These are phyloP conservation scores for Hyperoplus lanceolatus DNA, from an alignment of 2,797 vertebrate genomes.

Conservation along the genomic window DNA sequence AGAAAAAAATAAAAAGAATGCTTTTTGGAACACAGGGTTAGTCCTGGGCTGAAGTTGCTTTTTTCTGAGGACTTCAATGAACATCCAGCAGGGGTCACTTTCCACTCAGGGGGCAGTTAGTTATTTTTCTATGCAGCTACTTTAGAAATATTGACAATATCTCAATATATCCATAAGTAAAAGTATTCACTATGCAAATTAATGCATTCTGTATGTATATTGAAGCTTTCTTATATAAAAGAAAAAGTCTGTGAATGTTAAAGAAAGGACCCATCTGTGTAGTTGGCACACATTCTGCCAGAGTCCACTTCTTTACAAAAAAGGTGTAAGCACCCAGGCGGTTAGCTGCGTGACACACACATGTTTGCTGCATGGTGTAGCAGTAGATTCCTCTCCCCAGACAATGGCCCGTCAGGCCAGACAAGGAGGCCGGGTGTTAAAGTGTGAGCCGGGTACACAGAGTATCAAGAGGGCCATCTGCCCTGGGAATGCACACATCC, in stretches of 20 bases:
- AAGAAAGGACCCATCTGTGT: conserved; percentile 57
- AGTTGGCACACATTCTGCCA: conserved; percentile 55
- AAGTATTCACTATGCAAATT: conserved; percentile 16
- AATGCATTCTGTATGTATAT: conserved; percentile 1
- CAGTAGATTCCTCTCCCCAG: conserved; percentile 66
- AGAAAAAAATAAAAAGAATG: too few relatives aligned
- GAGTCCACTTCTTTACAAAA: conserved; percentile 49
- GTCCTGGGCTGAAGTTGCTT: neutral
- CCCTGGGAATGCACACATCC: conserved; percentile 82
- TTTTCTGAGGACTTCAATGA: neutral
- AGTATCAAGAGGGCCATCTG: conserved; percentile 84
- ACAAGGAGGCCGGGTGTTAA: conserved; percentile 79
- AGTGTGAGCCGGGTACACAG: conserved; percentile 78
- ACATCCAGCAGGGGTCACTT: neutral
- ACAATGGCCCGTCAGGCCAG: conserved; percentile 80
- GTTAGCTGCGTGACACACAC: conserved; percentile 67
- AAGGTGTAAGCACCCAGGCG: conserved; percentile 71
- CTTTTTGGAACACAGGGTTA: too few relatives aligned
- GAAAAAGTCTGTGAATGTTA: conserved; percentile 31
- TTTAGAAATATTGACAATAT: neutral
- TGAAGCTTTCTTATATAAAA: conserved; percentile 6
- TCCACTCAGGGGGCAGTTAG: neutral
- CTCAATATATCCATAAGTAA: neutral
- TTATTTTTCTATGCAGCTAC: neutral
- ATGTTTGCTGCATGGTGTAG: conserved; percentile 64